Evolutionary conservation across 1,140 invertebrate genomes (phyloP), one percentile per base, ranked within the genome.

Genomic region (Caerostris darwini): DNA sequence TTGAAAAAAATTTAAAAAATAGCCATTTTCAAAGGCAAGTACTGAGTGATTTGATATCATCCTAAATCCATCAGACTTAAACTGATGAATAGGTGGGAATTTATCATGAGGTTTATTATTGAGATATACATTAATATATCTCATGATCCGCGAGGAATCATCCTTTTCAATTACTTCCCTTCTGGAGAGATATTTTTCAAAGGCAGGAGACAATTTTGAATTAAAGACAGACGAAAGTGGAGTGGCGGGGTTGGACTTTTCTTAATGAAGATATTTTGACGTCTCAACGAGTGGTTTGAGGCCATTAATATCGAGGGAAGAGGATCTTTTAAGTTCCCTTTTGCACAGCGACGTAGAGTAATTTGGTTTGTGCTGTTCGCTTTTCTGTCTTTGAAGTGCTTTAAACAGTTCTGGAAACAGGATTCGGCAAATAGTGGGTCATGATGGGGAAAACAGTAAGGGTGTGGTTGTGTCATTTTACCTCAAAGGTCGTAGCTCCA

Each of bases 191-290:
- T 77, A 77, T 53, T 50, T 50, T 53, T 77, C 71, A 0, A 53
- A 67, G 14, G 3, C 8, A 10, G 53, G 53, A 53, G 34, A 77
- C 3, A 50, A 12, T 77, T 53, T 50, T 12, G 61, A 64, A 64
- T 64, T 64, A 10, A 4, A 64, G 10, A 10, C 61, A 14, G 14
- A 12, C 10, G 71, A 77, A 12, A 3, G 12, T 3, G 0, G 10
- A 77, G 34, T 77, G 12, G 71, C 19, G 67, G 67, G 67, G 5
- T 1, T 5, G 67, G 67, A 17, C 34, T 34, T 50, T 77, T 50
- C 71, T 77, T 77, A 53, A 50, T 53, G 71, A 77, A 77, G 71
- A 77, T n/a, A n/a, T 53, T 77, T 77, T 53, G 71, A 53, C 12
- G 3, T 77, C 71, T 77, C 34, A 0, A 14, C 7, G 1, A 34